phyloP scores from a whole-genome alignment of 2,888 invertebrate genomes.

The Euproctis similis region DNA sequence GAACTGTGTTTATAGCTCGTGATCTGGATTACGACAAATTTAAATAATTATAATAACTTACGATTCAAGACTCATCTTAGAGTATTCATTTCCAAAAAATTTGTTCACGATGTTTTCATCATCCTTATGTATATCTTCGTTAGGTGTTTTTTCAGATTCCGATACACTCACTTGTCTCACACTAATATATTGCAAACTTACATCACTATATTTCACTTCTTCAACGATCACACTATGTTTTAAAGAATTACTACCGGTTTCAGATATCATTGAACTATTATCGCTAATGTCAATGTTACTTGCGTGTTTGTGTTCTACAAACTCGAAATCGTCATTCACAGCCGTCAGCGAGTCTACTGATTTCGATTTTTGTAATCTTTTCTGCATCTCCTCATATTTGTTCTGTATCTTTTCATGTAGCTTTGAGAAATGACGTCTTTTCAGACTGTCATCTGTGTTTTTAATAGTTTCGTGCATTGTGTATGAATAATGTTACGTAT shows the following conservation, averaged over 20 bases:
- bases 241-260: constrained; percentile 1
- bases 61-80: constrained; percentile 52
- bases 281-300: constrained; percentile 32
- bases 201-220: constrained; percentile 31
- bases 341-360: constrained; percentile 47
- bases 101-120: constrained; percentile 14
- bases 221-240: constrained; percentile 24
- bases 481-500: background rate
- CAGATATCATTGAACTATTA: constrained; percentile 15
- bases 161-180: constrained; percentile 32
- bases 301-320: constrained; percentile 27
- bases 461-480: constrained; percentile 33
- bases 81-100: constrained; percentile 35
- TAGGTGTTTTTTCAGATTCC: constrained; percentile 27
- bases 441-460: constrained; percentile 21
- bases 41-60: too few relatives aligned
- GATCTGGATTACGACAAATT: too few relatives aligned
- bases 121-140: constrained; percentile 29
- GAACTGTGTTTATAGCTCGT: too few relatives aligned
- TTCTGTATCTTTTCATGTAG: constrained; percentile 52
- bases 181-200: constrained; percentile 28
- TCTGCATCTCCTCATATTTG: constrained; percentile 61
- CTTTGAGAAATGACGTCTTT: constrained; percentile 43
- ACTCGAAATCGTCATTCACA: constrained; percentile 35
- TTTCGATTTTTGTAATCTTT: constrained; percentile 53